phyloP scores from a whole-genome alignment of 2,888 invertebrate species.

The Cecidostiba fungosa region DNA sequence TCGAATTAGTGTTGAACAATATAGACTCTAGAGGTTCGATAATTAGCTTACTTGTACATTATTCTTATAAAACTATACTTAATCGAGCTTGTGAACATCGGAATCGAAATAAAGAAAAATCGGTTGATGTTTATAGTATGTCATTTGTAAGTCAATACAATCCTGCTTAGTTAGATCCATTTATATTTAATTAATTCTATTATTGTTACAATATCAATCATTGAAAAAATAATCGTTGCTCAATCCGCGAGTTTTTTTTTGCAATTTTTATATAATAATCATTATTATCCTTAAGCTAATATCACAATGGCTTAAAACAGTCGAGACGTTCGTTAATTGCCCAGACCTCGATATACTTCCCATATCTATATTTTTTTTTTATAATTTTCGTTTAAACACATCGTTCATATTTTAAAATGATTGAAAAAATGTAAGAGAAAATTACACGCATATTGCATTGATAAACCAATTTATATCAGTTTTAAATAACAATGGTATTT shows the following conservation, averaged over 20 bases:
- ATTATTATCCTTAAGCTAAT: slow-evolving; percentile 75
- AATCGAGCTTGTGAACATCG: slow-evolving; percentile 15
- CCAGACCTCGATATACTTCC: slow-evolving; percentile 65
- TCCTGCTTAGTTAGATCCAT: slow-evolving; percentile 62
- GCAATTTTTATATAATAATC: slow-evolving; percentile 54
- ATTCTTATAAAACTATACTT: slow-evolving; percentile 17
- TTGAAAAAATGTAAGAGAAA: background rate
- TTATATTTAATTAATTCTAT: slow-evolving; percentile 49
- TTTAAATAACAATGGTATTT: slow-evolving; percentile 37
- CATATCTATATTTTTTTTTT: slow-evolving; percentile 14
- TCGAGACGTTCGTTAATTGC: slow-evolving; percentile 76
- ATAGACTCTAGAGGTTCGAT: slow-evolving; percentile 18
- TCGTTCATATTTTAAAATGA: slow-evolving; percentile 39
- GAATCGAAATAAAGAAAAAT: slow-evolving; percentile 25
- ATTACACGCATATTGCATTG: slow-evolving; percentile 6
- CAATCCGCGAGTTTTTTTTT: slow-evolving; percentile 64
- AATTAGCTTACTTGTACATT: slow-evolving; percentile 26
- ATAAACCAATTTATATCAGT: slow-evolving; percentile 35
- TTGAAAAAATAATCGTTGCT: slow-evolving; percentile 70
- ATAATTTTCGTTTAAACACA: slow-evolving; percentile 32
- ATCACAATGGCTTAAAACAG: slow-evolving; percentile 78
- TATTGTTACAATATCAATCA: slow-evolving; percentile 54
- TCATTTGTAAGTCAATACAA: slow-evolving; percentile 63
- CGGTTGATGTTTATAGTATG: slow-evolving; percentile 1
- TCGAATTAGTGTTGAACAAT: slow-evolving; percentile 17